Percentiles rank a stretch among this genome's conserved stretches.
Conservation (phyloP, 2,888 invertebrate species). For the Limnephilus lunatus region DNA sequence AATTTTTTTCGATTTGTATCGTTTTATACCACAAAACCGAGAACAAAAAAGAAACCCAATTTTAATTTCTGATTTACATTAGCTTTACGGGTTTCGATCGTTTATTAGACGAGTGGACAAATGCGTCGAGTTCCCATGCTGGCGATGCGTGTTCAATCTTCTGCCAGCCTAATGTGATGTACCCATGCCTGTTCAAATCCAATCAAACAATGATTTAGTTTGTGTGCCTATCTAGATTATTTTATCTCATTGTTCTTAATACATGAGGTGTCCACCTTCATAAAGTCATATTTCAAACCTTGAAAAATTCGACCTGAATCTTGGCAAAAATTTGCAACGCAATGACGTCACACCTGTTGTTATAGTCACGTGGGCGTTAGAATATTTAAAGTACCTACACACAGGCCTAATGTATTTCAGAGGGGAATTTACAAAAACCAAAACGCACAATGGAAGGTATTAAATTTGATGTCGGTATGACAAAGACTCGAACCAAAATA, state of each 20-base stretch:
- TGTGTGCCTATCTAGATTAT: not conserved
- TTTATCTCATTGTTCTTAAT: not conserved
- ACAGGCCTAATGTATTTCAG: not conserved
- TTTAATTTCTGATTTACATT: no score
- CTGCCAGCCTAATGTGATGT: no score
- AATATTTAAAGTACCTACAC: not conserved
- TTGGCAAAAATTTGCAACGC: not conserved
- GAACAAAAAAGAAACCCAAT: no score
- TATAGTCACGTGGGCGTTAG: constrained; percentile 1
- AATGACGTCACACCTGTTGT: constrained; percentile 27
- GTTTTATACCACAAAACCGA: no score
- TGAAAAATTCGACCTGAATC: not conserved
- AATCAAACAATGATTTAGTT: no score
- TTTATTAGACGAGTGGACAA: no score
- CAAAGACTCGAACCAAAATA: not conserved
- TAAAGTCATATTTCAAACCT: not conserved
- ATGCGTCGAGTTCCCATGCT: no score
- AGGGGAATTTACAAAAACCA: constrained; percentile 4
- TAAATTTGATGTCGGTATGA: constrained; percentile 6
- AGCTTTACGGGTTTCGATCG: no score
- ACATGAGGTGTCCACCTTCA: not conserved
- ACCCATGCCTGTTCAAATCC: no score
- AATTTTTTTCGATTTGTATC: no score
- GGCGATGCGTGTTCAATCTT: no score
- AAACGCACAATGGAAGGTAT: constrained; percentile 7